phyloP scores from a whole-genome alignment of 2,113 vertebrate genomes.

The Leuciscus idus region DNA sequence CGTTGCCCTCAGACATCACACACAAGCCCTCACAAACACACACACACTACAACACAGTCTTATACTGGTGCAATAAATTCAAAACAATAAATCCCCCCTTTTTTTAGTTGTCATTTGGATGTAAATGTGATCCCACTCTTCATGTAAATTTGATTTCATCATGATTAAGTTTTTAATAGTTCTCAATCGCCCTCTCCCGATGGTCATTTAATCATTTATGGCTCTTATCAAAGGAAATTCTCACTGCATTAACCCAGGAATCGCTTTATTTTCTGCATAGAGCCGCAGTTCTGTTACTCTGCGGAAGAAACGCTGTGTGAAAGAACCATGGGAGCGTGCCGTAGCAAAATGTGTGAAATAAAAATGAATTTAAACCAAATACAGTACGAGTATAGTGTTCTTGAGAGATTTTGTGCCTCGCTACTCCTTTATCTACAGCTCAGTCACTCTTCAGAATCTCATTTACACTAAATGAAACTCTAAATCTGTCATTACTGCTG shows the following conservation, averaged over 20 bases:
- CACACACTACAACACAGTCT: too few species aligned
- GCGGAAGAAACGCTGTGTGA: neutral
- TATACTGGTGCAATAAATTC: too few species aligned
- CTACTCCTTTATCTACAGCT: conserved; percentile 9
- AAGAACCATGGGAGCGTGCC: neutral
- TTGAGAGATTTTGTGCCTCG: neutral
- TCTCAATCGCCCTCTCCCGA: neutral
- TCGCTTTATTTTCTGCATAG: neutral
- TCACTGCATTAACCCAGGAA: neutral
- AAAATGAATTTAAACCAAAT: conserved; percentile 1
- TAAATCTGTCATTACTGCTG: conserved; percentile 14
- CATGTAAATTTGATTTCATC: conserved; percentile 12
- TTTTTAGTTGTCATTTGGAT: neutral
- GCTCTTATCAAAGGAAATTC: neutral
- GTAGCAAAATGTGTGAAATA: neutral
- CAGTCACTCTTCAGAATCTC: neutral
- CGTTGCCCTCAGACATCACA: too few species aligned
- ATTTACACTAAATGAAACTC: neutral
- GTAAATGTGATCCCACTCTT: neutral
- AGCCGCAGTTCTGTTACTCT: neutral
- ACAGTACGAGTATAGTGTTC: neutral
- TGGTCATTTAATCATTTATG: neutral
- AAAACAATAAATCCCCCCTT: too few species aligned
- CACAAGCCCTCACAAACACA: too few species aligned
- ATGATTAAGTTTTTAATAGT: conserved; percentile 12